phyloP scores from a whole-genome alignment of 1,140 invertebrate genomes.

The Ceratosolen solmsi region DNA sequence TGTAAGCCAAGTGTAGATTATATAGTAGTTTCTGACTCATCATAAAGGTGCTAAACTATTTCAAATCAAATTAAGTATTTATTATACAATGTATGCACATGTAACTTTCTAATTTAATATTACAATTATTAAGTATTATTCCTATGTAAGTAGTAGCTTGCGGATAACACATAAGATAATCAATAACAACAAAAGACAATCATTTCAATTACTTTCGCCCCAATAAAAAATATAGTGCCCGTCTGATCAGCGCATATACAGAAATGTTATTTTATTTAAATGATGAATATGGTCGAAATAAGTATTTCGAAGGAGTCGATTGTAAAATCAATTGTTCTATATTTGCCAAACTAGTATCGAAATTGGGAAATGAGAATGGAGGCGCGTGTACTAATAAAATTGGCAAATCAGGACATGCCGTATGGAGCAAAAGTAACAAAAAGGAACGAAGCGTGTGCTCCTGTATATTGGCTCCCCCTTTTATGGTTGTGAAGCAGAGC shows the following conservation, averaged over 20 bases:
- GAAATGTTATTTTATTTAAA: no score
- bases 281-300: no score
- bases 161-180: no score
- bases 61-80: neutral
- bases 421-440: neutral
- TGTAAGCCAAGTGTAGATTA: neutral
- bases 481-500: neutral
- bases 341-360: neutral
- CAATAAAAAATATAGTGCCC: no score
- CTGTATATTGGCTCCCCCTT: neutral
- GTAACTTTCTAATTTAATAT: no score
- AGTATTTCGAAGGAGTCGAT: no score
- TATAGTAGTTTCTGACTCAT: neutral
- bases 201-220: no score
- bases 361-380: neutral
- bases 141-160: no score
- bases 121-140: no score
- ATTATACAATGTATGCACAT: neutral
- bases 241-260: no score
- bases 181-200: no score
- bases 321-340: no score
- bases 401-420: neutral
- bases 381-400: neutral
- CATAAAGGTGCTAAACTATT: constrained; percentile 13
- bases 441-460: neutral